A percentile compares a stretch with the other conserved stretches of the same genome.
Conservation (phyloP, 2,113 vertebrate genomes). For the Corythornis vintsioides region DNA sequence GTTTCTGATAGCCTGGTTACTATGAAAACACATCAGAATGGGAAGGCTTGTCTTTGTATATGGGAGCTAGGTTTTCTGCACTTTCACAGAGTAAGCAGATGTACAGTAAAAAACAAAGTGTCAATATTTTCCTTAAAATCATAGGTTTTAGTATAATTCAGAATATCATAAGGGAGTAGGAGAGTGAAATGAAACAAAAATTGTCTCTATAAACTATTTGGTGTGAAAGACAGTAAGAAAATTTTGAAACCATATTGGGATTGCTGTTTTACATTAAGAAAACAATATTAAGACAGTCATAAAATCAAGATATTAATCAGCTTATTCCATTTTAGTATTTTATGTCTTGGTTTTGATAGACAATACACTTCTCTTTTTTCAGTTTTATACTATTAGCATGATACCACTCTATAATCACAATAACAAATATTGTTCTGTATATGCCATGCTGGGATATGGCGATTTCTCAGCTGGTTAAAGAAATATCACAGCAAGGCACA, state of each 20-base stretch:
- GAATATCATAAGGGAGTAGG: not conserved
- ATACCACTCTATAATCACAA: not conserved
- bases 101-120: not conserved
- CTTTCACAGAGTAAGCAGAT: not conserved
- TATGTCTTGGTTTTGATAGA: not conserved
- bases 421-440: not conserved
- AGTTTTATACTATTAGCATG: not conserved
- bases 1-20: not conserved
- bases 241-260: not conserved
- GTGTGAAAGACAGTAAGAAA: not conserved
- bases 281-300: not conserved
- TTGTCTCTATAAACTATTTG: not conserved
- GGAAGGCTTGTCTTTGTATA: not conserved
- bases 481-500: conserved; percentile 24
- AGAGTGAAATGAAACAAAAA: not conserved
- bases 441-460: not conserved
- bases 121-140: not conserved
- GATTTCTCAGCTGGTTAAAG: conserved; percentile 24
- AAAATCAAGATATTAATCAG: not conserved
- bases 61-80: not conserved
- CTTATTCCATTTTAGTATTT: not conserved
- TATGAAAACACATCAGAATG: not conserved
- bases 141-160: not conserved
- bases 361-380: not conserved
- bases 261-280: not conserved